Percentiles rank a stretch among this genome's conserved stretches.
Conservation (phyloP, 2,113 vertebrate genomes). For the Dissostichus mawsoni region DNA sequence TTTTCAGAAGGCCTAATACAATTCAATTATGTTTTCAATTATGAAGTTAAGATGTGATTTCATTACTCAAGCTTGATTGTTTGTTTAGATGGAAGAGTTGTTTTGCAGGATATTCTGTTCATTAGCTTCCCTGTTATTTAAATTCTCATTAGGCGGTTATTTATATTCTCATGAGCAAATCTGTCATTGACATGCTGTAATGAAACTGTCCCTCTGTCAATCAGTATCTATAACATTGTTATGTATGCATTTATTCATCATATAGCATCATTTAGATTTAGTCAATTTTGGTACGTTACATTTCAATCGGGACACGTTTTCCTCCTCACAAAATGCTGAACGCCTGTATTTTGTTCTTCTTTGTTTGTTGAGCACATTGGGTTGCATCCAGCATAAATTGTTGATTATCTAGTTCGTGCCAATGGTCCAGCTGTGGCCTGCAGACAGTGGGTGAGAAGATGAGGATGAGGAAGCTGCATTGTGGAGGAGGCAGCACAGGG, state of each 20-base stretch:
- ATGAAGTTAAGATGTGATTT: conserved; percentile 57
- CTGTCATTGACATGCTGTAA: conserved; percentile 12
- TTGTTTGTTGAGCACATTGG: neutral
- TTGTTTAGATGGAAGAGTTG: conserved; percentile 37
- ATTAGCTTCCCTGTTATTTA: conserved; percentile 51
- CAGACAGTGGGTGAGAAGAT: conserved; percentile 27
- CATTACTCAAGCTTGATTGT: conserved; percentile 57
- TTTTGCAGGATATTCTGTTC: conserved; percentile 51
- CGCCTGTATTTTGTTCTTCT: neutral
- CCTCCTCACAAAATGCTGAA: neutral
- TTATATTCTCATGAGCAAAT: conserved; percentile 46
- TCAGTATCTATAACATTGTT: conserved; percentile 10
- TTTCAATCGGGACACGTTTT: neutral
- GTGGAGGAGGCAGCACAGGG: conserved; percentile 33
- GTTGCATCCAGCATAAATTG: conserved; percentile 5
- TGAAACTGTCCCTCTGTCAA: conserved; percentile 18
- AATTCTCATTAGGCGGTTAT: conserved; percentile 43
- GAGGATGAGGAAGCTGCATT: conserved; percentile 21
- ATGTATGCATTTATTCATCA: neutral
- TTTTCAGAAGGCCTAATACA: conserved; percentile 22
- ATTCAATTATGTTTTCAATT: conserved; percentile 67
- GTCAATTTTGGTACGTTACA: neutral
- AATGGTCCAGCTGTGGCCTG: conserved; percentile 32
- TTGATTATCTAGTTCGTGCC: conserved; percentile 36
- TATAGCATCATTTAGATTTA: neutral